phyloP scores from a whole-genome alignment of 2,888 invertebrate genomes.

The Xylota sylvarum region DNA sequence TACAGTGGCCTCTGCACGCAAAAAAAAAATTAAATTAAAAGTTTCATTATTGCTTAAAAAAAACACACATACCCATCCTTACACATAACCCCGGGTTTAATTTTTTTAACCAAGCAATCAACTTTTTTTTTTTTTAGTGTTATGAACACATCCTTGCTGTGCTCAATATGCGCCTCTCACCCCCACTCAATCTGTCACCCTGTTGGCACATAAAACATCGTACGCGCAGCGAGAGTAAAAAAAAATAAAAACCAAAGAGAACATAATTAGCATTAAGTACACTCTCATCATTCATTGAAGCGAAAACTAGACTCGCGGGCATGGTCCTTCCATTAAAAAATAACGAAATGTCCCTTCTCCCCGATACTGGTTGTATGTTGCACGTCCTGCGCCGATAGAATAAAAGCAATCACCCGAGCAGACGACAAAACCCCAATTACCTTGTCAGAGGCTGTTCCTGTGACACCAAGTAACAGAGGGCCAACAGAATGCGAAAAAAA shows the following conservation, averaged over 20 bases:
- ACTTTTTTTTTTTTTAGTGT: constrained; percentile 23
- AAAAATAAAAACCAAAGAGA: constrained; percentile 45
- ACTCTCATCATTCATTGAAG: constrained; percentile 66
- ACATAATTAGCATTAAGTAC: constrained; percentile 75
- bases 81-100: constrained; percentile 23
- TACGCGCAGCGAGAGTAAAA: neutral
- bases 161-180: constrained; percentile 9
- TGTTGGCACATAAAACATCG: constrained; percentile 44
- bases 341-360: constrained; percentile 18
- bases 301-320: constrained; percentile 67
- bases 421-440: constrained; percentile 74
- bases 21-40: constrained; percentile 65
- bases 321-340: constrained; percentile 65
- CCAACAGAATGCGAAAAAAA: constrained; percentile 11
- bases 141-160: constrained; percentile 7
- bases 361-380: constrained; percentile 7
- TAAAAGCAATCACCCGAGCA: constrained; percentile 66
- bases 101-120: constrained; percentile 66
- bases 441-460: constrained; percentile 66
- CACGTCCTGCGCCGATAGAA: constrained; percentile 52
- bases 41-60: constrained; percentile 61
- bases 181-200: constrained; percentile 41
- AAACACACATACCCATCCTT: neutral
- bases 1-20: constrained; percentile 23
- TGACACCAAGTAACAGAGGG: constrained; percentile 44